Evolutionary conservation across 2,797 vertebrate genomes (phyloP), one percentile per base, ranked within the genome.

Genomic region (Darevskia nairensis): DNA sequence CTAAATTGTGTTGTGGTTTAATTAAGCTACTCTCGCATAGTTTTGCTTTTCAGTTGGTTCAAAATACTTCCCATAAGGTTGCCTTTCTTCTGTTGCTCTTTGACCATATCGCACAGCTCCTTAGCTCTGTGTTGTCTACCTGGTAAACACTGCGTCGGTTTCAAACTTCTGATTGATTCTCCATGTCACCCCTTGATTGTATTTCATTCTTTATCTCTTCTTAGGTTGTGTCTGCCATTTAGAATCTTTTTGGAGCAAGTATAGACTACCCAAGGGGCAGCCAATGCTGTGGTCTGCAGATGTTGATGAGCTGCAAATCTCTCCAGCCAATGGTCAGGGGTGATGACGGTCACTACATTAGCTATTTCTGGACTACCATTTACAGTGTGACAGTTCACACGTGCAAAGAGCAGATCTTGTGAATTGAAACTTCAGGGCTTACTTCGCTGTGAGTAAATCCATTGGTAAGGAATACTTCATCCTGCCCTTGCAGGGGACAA

Each of bases 1-100:
- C 35, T 72, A 76, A 23, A 6, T 75, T 88, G 27, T 72, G 19
- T 41, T 72, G 55, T 77, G 66, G 68, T 88, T 82, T 68, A 82
- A 82, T 88, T 82, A 76, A 9, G 72, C 72, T 29, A 88, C 19
- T 50, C 8, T n/a, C 25, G 50, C 23, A 75, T 46, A 32, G 39
- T 44, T 85, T 10, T 15, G 3, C 19, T 46, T 68, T 68, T 59
- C 71, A 46, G 41, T 46, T 74, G 78, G 39, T 87, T 87, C 29
- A 44, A 61, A 44, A 61, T 66, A 21, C 21, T 72, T 61, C n/a
- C 74, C 59, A 82, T 75, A 35, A 46, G 6, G 32, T 39, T 4
- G 4, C 74, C 61, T 72, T 82, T 46, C 46, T 66, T 88, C 27
- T 21, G 68, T 50, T 75, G 72, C 41, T 76, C 44, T 68, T 7